Conservation (phyloP, 2,888 invertebrate genomes). For the Cinara cedri region DNA sequence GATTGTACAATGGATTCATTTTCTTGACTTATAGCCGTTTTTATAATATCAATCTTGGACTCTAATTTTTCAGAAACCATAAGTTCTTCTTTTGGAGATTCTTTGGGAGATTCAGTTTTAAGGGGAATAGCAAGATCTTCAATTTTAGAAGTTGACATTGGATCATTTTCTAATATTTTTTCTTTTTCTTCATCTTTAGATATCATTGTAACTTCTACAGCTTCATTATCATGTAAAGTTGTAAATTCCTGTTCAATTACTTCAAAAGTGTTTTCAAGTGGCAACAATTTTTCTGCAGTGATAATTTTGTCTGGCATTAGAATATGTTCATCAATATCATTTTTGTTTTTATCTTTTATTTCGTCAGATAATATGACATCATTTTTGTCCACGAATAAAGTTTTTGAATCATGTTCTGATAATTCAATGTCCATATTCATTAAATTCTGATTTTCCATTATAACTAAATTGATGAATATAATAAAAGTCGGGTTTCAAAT, state of each 20-base stretch:
- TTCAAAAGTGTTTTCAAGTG: slow-evolving; percentile 33
- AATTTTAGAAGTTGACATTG: neutral
- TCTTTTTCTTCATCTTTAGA: slow-evolving; percentile 26
- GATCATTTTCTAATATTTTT: slow-evolving; percentile 4
- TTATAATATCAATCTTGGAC: neutral
- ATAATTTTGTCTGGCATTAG: slow-evolving; percentile 9
- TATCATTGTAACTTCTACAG: neutral
- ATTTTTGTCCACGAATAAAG: neutral
- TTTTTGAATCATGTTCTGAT: slow-evolving; percentile 14
- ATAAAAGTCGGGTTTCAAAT: neutral
- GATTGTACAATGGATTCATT: slow-evolving; percentile 34
- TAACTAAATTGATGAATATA: neutral
- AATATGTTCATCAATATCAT: slow-evolving; percentile 4
- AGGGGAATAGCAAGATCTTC: neutral
- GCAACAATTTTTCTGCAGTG: neutral
- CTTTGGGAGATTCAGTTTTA: neutral
- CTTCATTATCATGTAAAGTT: neutral
- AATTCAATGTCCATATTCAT: slow-evolving; percentile 12
- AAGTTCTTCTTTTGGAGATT: slow-evolving; percentile 17
- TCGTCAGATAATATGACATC: slow-evolving; percentile 8
- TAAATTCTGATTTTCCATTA: slow-evolving; percentile 48
- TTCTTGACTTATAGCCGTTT: slow-evolving; percentile 10
- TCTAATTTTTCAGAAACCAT: slow-evolving; percentile 21
- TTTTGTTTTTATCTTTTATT: slow-evolving; percentile 15
- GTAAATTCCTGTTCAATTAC: slow-evolving; percentile 34